Percentiles rank a stretch among this genome's conserved stretches.
phyloP scores from a whole-genome alignment of 2,888 invertebrate species.

The Iphiclides podalirius region DNA sequence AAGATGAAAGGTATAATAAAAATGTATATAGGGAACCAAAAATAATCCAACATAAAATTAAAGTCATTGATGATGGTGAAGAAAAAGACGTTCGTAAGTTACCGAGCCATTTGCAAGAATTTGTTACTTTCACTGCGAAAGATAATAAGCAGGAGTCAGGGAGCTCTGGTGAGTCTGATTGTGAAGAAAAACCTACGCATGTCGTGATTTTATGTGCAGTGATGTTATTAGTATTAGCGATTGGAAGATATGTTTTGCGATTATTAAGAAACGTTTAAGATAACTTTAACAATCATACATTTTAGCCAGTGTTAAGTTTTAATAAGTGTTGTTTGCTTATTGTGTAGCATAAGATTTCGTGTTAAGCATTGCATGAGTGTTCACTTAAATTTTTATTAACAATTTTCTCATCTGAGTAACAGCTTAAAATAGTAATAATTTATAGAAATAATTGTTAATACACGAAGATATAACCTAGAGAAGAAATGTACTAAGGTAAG shows the following conservation, averaged over 20 bases:
- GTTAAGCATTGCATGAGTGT: conserved; percentile 58
- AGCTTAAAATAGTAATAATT: too few species aligned
- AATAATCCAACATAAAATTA: conserved; percentile 75
- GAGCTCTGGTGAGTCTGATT: conserved; percentile 68
- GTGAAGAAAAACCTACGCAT: conserved; percentile 67
- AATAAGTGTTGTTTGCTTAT: conserved; percentile 27
- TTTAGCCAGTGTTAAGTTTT: conserved; percentile 33
- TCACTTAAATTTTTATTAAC: conserved; percentile 23
- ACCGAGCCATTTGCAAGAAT: conserved; percentile 89
- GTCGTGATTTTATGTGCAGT: conserved; percentile 74
- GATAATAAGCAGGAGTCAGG: conserved; percentile 78
- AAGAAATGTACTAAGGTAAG: background rate
- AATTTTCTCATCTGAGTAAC: conserved; percentile 13
- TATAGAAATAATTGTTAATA: too few species aligned
- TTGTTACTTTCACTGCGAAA: conserved; percentile 82
- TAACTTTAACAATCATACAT: conserved; percentile 39
- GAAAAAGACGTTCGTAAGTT: conserved; percentile 82
- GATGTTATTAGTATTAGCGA: conserved; percentile 67
- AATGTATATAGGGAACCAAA: conserved; percentile 62
- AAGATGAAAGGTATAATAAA: conserved; percentile 72
- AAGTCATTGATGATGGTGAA: conserved; percentile 83
- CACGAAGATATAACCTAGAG: too few species aligned
- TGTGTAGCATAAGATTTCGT: conserved; percentile 34
- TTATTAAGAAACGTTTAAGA: conserved; percentile 57
- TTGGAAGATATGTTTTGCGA: conserved; percentile 62